Conservation (phyloP, 2,113 vertebrate species). For the Tragelaphus imberbis region DNA sequence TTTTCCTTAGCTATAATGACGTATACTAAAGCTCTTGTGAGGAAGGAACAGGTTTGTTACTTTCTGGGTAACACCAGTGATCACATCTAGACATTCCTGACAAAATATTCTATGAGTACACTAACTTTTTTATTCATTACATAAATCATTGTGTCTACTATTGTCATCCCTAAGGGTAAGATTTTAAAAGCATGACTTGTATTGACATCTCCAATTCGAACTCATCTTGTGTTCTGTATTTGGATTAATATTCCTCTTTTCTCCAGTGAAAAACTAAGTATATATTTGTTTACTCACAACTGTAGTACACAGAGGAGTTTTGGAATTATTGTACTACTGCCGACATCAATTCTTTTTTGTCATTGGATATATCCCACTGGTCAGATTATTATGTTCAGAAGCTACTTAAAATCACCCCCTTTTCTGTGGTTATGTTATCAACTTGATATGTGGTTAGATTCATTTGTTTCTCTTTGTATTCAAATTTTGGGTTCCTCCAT, state of each 20-base stretch:
- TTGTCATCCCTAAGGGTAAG: neutral
- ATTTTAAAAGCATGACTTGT: neutral
- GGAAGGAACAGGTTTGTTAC: neutral
- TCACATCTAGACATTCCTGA: neutral
- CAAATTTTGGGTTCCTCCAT: neutral
- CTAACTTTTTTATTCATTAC: neutral
- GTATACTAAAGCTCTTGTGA: neutral
- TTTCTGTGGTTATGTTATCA: neutral
- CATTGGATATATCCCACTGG: neutral
- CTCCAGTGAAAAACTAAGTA: neutral
- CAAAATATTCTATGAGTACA: neutral
- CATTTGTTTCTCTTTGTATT: neutral
- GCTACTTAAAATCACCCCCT: neutral
- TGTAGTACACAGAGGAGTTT: neutral
- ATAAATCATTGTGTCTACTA: neutral
- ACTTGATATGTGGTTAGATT: neutral
- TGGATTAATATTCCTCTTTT: neutral
- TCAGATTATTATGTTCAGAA: neutral
- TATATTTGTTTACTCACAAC: neutral
- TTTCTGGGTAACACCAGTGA: neutral
- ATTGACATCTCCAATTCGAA: neutral
- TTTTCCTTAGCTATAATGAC: neutral
- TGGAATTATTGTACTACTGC: neutral
- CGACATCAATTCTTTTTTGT: neutral
- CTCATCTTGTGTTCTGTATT: neutral